Percentiles rank a stretch among this genome's conserved stretches.
Evolutionary conservation across 1,140 invertebrate species (phyloP).

Genomic region (Leucophenga varia): DNA sequence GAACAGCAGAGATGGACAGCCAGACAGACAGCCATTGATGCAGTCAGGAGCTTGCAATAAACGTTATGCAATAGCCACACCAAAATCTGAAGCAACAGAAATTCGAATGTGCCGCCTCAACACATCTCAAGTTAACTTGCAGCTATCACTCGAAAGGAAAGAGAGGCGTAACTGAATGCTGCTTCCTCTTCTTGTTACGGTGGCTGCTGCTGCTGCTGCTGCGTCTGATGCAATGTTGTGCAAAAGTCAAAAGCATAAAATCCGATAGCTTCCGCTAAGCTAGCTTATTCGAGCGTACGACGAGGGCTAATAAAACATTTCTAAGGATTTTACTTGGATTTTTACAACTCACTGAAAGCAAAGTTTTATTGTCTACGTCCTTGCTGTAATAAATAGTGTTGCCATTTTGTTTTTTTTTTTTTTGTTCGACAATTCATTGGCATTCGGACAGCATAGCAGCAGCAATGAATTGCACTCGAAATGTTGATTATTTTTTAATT

Average conservation of each 20-base stretch:
- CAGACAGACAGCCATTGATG: slow-evolving; percentile 6
- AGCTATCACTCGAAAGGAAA: background rate
- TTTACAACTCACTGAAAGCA: slow-evolving; percentile 42
- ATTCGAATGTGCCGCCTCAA: too few species aligned
- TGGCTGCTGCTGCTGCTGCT: too few species aligned
- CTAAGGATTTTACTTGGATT: slow-evolving; percentile 49
- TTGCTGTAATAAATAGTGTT: too few species aligned
- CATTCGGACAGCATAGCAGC: too few species aligned
- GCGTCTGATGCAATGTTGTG: slow-evolving; percentile 30
- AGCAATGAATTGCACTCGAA: too few species aligned
- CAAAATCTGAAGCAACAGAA: too few species aligned
- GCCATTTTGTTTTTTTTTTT: too few species aligned
- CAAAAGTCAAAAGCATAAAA: slow-evolving; percentile 53
- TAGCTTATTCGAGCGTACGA: slow-evolving; percentile 51
- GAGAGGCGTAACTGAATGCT: too few species aligned
- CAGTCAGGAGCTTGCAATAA: slow-evolving; percentile 1
- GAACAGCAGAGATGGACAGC: slow-evolving; percentile 29
- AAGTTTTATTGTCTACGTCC: too few species aligned
- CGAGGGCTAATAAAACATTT: slow-evolving; percentile 54
- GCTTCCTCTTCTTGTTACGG: too few species aligned
- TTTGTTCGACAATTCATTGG: too few species aligned
- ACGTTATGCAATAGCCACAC: slow-evolving; percentile 22
- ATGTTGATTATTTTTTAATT: too few species aligned
- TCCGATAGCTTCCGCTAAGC: slow-evolving; percentile 54
- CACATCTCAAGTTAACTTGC: slow-evolving; percentile 11